Evolutionary conservation across 2,888 invertebrate genomes (phyloP).

Genomic region (Protodeltote pygarga): DNA sequence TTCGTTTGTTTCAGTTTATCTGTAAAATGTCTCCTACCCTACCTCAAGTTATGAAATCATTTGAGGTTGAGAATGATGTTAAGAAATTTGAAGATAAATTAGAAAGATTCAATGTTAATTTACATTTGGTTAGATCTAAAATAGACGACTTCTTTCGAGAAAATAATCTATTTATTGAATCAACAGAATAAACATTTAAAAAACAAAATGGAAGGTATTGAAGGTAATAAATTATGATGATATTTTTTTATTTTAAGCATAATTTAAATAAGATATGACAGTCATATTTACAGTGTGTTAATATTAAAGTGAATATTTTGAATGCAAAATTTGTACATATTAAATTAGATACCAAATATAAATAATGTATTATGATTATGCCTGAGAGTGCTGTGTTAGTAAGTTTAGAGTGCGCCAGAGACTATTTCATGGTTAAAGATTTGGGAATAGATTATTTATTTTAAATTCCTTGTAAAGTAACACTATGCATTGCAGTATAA

Average conservation of each 20-base stretch:
- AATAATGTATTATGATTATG: slow-evolving; percentile 39
- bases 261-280: slow-evolving; percentile 17
- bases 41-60: slow-evolving; percentile 82
- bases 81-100: slow-evolving; percentile 73
- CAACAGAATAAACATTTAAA: slow-evolving; percentile 24
- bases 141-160: slow-evolving; percentile 88
- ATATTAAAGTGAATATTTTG: slow-evolving; percentile 19
- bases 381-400: slow-evolving; percentile 52
- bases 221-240: slow-evolving; percentile 15
- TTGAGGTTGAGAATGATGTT: slow-evolving; percentile 73
- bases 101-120: slow-evolving; percentile 78
- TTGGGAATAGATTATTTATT: slow-evolving; percentile 31
- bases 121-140: slow-evolving; percentile 87
- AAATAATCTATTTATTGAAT: slow-evolving; percentile 82
- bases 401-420: slow-evolving; percentile 42
- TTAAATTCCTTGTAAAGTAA: slow-evolving; percentile 25
- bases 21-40: slow-evolving; percentile 89
- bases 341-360: slow-evolving; percentile 42
- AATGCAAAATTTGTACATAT: slow-evolving; percentile 39
- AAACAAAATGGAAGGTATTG: slow-evolving; percentile 3
- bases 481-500: slow-evolving; percentile 32
- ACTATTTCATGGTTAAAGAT: slow-evolving; percentile 40
- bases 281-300: slow-evolving; percentile 17
- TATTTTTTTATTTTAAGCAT: slow-evolving; percentile 18
- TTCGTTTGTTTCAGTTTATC: slow-evolving; percentile 84